A percentile compares a stretch with the other conserved stretches of the same genome.
Evolutionary conservation across 2,113 vertebrate genomes (phyloP).

Genomic region (Ophiodon elongatus): DNA sequence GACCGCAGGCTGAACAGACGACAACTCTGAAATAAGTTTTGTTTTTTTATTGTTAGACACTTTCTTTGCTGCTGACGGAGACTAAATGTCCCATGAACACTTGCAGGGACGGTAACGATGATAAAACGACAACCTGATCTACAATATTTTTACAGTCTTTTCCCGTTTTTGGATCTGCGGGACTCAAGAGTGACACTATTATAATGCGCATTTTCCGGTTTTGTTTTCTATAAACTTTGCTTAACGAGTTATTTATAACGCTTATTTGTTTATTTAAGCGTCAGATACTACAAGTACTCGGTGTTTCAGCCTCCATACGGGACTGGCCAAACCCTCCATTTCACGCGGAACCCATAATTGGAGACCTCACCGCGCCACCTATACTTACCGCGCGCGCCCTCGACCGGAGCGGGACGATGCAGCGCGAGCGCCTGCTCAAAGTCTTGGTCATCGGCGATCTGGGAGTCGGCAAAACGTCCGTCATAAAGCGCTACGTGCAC

Average conservation of each 20-base stretch:
- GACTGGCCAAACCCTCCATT: neutral
- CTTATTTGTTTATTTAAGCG: neutral
- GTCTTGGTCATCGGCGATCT: constrained; percentile 86
- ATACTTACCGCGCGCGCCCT: neutral
- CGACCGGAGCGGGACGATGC: constrained; percentile 53
- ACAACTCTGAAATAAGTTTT: constrained; percentile 5
- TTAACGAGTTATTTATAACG: neutral
- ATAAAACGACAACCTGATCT: neutral
- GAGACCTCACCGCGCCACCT: constrained; percentile 5
- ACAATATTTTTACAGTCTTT: neutral
- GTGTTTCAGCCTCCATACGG: neutral
- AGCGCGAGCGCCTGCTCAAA: constrained; percentile 85
- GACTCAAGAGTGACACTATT: neutral
- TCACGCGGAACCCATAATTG: constrained; percentile 27
- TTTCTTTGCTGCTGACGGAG: neutral
- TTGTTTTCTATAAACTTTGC: no score
- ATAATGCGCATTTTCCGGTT: neutral
- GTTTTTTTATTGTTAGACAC: neutral
- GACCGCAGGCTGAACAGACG: constrained; percentile 34
- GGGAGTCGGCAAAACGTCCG: constrained; percentile 86
- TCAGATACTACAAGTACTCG: neutral
- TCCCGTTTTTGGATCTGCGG: neutral
- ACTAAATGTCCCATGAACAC: neutral
- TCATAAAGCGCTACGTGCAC: constrained; percentile 87
- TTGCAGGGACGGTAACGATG: neutral